Conservation (phyloP, 2,888 invertebrate genomes). For the Xanthia togata region DNA sequence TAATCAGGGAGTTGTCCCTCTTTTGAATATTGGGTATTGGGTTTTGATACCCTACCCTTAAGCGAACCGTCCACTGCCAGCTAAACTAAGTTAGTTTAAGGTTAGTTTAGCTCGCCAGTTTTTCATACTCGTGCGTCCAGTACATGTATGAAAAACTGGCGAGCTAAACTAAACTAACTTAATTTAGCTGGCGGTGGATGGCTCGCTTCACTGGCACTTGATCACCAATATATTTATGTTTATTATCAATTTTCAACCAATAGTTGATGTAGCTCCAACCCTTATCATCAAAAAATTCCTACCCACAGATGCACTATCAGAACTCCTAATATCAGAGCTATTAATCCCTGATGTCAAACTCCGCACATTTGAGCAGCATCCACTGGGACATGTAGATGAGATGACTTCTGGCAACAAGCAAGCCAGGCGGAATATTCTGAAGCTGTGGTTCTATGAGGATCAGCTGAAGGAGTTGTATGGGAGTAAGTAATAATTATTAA, state of each 20-base stretch:
- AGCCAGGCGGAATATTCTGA: constrained; percentile 91
- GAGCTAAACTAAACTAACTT: too few relatives aligned
- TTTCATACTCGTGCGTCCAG: too few relatives aligned
- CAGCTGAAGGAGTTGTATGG: constrained; percentile 95
- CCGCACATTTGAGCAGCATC: constrained; percentile 92
- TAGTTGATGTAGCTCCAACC: background rate
- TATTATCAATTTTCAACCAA: background rate
- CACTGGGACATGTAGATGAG: constrained; percentile 90
- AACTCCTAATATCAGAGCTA: constrained; percentile 93
- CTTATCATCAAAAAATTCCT: constrained; percentile 47
- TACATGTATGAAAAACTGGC: too few relatives aligned
- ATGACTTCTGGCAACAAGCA: constrained; percentile 92
- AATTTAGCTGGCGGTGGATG: too few relatives aligned
- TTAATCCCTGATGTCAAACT: constrained; percentile 92
- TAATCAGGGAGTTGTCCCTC: background rate
- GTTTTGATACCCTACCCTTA: too few relatives aligned
- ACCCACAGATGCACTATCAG: constrained; percentile 93
- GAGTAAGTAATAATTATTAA: constrained; percentile 77
- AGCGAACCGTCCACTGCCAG: too few relatives aligned
- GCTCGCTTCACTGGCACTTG: background rate
- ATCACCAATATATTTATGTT: background rate
- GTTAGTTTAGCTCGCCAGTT: too few relatives aligned
- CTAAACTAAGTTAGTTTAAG: too few relatives aligned
- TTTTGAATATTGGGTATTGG: background rate
- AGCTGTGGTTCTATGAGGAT: constrained; percentile 97